Base-by-base conservation (phyloP, 1,140 invertebrate species). In the Heliothis virescens region DNA sequence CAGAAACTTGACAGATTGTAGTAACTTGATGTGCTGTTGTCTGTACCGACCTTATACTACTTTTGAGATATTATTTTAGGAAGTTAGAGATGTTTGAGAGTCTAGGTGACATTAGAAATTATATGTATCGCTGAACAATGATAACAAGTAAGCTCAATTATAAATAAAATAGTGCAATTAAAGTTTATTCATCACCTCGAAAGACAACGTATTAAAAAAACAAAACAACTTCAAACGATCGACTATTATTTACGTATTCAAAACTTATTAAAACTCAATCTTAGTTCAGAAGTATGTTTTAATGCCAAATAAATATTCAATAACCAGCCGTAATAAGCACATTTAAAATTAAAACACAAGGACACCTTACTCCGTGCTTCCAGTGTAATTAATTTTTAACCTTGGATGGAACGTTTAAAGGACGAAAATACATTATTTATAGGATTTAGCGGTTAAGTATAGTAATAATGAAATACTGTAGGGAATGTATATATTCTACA, bases 1-100 rank as follows among this genome's bases (percentile, higher is more conserved):
- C n/a, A n/a, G n/a, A n/a, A n/a, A n/a, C n/a, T n/a, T n/a, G n/a
- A n/a, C n/a, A n/a, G n/a, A n/a, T n/a, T n/a, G n/a, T n/a, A n/a
- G n/a, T n/a, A n/a, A n/a, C n/a, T n/a, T n/a, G n/a, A n/a, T n/a
- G n/a, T n/a, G n/a, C n/a, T n/a, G n/a, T n/a, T n/a, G n/a, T n/a
- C n/a, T n/a, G n/a, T n/a, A 34, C 34, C 7, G 34, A 0, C 3
- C 48, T 69, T 52, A n/a, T 21, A 53, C 67, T 71, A 71, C 67
- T 71, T 67, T 52, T n/a, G 48, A 71, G 52, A 71, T 29, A 71
- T 71, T 53, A 29, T 52, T n/a, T 53, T 53, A 71, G 18, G 13
- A 71, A 71, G 47, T 53, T 52, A 13, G 26, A 15, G 21, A 26
- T 16, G 1, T 53, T 26, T 18, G 13, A 62, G 59, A 26, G 13